Conservation (phyloP, 2,113 vertebrate species). For the Paradoxurus hermaphroditus region DNA sequence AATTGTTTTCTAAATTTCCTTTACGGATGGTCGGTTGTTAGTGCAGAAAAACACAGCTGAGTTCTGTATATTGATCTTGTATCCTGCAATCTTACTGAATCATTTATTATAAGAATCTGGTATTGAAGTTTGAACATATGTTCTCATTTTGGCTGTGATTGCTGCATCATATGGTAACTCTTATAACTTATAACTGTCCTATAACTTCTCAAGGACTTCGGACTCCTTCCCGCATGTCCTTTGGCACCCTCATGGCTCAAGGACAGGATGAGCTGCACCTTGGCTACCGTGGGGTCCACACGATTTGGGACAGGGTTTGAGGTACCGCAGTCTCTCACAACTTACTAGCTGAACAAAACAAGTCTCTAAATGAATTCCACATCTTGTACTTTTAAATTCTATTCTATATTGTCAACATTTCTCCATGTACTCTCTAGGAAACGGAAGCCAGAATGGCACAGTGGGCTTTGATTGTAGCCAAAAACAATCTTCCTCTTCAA, state of each 20-base stretch:
- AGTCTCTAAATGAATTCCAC: accelerated
- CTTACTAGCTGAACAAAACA: neutral
- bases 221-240: too few relatives aligned
- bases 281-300: too few relatives aligned
- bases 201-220: neutral
- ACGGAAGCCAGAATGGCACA: neutral
- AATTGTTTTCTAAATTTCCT: neutral
- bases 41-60: neutral
- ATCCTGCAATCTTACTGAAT: too few relatives aligned
- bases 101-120: neutral
- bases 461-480: too few relatives aligned
- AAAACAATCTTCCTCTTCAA: neutral
- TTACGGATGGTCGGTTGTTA: neutral
- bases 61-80: too few relatives aligned
- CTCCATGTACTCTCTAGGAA: neutral
- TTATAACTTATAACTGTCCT: neutral
- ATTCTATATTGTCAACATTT: accelerated
- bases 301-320: accelerated
- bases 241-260: too few relatives aligned
- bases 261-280: neutral
- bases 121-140: neutral
- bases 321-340: accelerated
- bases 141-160: neutral
- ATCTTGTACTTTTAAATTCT: accelerated
- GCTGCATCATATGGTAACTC: neutral